A percentile compares a stretch with the other conserved stretches of the same genome.
Conservation (phyloP, 2,888 invertebrate genomes). For the Orchesellides sinensis region DNA sequence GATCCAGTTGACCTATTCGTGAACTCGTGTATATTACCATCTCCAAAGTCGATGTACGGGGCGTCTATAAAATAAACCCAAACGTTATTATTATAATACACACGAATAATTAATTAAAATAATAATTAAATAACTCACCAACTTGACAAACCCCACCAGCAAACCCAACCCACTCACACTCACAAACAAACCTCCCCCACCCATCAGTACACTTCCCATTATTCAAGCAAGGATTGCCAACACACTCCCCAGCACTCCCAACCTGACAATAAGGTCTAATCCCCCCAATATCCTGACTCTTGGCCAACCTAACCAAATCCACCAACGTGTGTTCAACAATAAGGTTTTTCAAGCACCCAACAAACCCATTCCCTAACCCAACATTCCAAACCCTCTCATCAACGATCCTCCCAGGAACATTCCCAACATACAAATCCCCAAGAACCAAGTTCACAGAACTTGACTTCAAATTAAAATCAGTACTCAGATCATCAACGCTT, state of each 20-base stretch:
- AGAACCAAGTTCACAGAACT: slow-evolving; percentile 92
- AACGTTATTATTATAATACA: too few species aligned
- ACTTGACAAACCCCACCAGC: slow-evolving; percentile 94
- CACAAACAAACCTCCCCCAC: slow-evolving; percentile 96
- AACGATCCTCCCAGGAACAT: slow-evolving; percentile 80
- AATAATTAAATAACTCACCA: slow-evolving; percentile 78
- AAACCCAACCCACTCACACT: slow-evolving; percentile 92
- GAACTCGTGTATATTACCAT: slow-evolving; percentile 41
- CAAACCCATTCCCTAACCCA: slow-evolving; percentile 91
- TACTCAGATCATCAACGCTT: slow-evolving; percentile 91
- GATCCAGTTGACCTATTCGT: slow-evolving; percentile 30
- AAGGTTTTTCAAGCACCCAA: slow-evolving; percentile 94
- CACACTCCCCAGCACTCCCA: slow-evolving; percentile 85
- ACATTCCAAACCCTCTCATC: slow-evolving; percentile 87
- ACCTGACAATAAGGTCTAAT: slow-evolving; percentile 82
- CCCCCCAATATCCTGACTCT: slow-evolving; percentile 84
- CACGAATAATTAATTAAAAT: neutral
- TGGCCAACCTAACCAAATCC: slow-evolving; percentile 91
- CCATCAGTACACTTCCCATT: slow-evolving; percentile 93
- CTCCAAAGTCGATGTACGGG: slow-evolving; percentile 37
- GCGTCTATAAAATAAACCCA: slow-evolving; percentile 23
- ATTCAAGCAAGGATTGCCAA: slow-evolving; percentile 92
- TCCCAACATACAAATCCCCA: slow-evolving; percentile 92
- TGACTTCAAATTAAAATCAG: slow-evolving; percentile 91
- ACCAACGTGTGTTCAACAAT: slow-evolving; percentile 91